Conservation (phyloP, 1,140 invertebrate genomes). For the Drosophila pseudoobscura region DNA sequence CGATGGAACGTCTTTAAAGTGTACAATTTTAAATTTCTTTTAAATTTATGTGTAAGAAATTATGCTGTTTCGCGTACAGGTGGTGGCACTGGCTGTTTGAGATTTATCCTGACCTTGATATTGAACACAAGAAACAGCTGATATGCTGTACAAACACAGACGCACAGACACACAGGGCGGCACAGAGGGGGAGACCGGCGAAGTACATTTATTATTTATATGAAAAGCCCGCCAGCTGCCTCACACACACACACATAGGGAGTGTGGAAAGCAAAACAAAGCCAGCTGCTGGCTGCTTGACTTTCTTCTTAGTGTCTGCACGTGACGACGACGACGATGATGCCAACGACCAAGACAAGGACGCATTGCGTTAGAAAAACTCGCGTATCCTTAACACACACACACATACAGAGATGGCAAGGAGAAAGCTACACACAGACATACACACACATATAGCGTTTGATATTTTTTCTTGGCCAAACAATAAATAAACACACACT, state of each 20-base stretch:
- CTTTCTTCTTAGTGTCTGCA: constrained; percentile 59
- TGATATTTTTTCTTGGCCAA: constrained; percentile 47
- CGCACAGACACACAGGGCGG: constrained; percentile 23
- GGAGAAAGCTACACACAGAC: constrained; percentile 11
- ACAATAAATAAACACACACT: constrained; percentile 70
- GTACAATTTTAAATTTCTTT: not conserved
- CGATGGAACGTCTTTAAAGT: not conserved
- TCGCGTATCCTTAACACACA: constrained; percentile 67
- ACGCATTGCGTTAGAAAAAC: constrained; percentile 29
- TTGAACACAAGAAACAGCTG: constrained; percentile 75
- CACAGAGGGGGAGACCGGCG: constrained; percentile 23
- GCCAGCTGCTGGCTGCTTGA: constrained; percentile 56
- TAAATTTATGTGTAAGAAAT: constrained; percentile 10
- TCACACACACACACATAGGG: constrained; percentile 15
- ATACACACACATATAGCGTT: constrained; percentile 6
- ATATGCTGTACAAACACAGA: constrained; percentile 42
- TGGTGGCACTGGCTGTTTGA: constrained; percentile 16
- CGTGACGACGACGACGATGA: constrained; percentile 35
- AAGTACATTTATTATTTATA: constrained; percentile 79
- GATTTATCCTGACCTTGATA: constrained; percentile 66
- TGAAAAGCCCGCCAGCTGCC: constrained; percentile 39
- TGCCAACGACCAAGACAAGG: constrained; percentile 25
- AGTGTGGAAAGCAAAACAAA: constrained; percentile 64
- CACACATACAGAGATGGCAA: constrained; percentile 23
- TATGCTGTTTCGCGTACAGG: constrained; percentile 22